Evolutionary conservation across 1,140 invertebrate genomes (phyloP).

Genomic region (Prorops nasuta): DNA sequence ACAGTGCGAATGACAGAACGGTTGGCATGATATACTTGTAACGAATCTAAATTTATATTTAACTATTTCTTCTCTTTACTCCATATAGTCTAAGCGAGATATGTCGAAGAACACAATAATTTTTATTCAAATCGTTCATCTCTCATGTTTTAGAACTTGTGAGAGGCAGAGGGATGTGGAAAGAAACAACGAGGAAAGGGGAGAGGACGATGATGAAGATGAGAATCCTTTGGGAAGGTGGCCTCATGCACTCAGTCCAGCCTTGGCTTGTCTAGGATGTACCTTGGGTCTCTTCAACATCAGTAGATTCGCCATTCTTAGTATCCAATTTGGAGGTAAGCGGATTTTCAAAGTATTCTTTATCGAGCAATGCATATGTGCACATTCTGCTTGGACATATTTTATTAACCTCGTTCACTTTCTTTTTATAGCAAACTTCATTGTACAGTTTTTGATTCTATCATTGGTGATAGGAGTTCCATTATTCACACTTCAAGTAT

Average conservation of each 20-base stretch:
- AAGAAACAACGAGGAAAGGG: constrained; percentile 31
- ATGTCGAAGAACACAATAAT: no score
- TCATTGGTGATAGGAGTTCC: constrained; percentile 84
- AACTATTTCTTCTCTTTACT: no score
- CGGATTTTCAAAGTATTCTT: no score
- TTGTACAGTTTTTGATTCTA: constrained; percentile 84
- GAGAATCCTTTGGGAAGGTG: constrained; percentile 62
- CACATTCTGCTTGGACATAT: not conserved
- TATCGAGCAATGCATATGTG: constrained; percentile 2
- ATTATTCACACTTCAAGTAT: constrained; percentile 79
- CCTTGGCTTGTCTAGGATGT: constrained; percentile 78
- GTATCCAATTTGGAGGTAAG: constrained; percentile 82
- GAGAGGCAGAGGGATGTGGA: constrained; percentile 35
- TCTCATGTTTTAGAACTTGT: constrained; percentile 29
- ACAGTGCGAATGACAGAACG: no score
- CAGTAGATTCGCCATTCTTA: constrained; percentile 82
- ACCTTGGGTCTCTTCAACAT: constrained; percentile 86
- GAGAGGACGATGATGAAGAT: constrained; percentile 47
- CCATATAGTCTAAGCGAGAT: no score
- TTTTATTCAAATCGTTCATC: not conserved
- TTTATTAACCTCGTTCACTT: constrained; percentile 7
- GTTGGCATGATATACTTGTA: no score
- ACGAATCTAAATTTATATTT: no score
- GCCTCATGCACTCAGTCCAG: constrained; percentile 78
- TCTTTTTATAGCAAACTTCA: constrained; percentile 74